Evolutionary conservation across 2,797 vertebrate species (phyloP).

Genomic region (Philypnodon macrostomus): DNA sequence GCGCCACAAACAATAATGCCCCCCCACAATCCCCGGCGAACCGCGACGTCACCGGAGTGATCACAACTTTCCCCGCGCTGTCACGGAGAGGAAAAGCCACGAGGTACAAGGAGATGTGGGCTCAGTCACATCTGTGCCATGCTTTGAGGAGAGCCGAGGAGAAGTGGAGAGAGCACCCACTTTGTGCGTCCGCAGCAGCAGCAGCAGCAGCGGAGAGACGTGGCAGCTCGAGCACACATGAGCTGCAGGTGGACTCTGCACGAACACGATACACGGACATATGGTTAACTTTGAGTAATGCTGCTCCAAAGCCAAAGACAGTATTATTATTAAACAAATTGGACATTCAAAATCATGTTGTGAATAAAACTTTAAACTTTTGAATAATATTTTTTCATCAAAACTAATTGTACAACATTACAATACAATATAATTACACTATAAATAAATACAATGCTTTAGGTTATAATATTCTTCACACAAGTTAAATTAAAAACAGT

Average conservation of each 20-base stretch:
- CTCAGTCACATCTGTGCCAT: conserved; percentile 35
- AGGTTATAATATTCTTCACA: no score
- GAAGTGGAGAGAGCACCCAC: conserved; percentile 63
- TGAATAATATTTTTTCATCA: no score
- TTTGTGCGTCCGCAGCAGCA: conserved; percentile 45
- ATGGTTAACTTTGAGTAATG: no score
- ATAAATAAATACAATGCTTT: no score
- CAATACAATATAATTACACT: no score
- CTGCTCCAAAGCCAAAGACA: background rate
- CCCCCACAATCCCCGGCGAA: conserved; percentile 32
- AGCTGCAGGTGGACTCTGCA: conserved; percentile 62
- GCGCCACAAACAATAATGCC: conserved; percentile 63
- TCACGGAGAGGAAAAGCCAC: conserved; percentile 1
- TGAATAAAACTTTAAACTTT: no score
- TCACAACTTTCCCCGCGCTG: conserved; percentile 4
- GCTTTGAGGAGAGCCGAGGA: conserved; percentile 35
- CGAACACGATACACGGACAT: background rate
- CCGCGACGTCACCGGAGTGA: conserved; percentile 11
- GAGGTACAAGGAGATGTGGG: conserved; percentile 19
- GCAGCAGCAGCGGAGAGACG: conserved; percentile 48
- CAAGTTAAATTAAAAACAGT: no score
- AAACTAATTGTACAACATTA: no score
- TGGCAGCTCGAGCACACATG: conserved; percentile 66
- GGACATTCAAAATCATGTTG: no score
- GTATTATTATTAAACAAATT: conserved; percentile 3